Evolutionary conservation across 2,113 vertebrate genomes (phyloP).

Genomic region (Tachysurus fulvidraco): DNA sequence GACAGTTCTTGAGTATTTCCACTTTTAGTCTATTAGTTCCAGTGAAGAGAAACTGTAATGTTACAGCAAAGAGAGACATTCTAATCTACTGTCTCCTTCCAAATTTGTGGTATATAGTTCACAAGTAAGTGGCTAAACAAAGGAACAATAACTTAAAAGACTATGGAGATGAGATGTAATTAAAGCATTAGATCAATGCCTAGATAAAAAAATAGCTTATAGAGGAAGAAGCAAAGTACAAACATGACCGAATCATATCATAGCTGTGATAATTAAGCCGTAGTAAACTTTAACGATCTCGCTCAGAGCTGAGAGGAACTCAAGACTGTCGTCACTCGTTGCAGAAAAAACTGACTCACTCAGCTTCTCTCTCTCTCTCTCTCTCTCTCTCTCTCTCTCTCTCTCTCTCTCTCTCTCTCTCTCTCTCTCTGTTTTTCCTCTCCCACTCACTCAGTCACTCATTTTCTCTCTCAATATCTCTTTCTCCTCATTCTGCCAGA

Average conservation of each 20-base stretch:
- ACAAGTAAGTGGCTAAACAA: not conserved
- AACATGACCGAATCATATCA: not conserved
- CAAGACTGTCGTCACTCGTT: not conserved
- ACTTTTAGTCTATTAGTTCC: not conserved
- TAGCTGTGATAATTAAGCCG: not conserved
- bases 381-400: not conserved
- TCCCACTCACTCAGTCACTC: not conserved
- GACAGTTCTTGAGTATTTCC: not conserved
- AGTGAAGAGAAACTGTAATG: not conserved
- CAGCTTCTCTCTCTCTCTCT: not conserved
- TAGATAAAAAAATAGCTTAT: not conserved
- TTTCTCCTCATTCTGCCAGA: slow-evolving; percentile 19
- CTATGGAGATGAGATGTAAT: not conserved
- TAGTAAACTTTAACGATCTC: slow-evolving; percentile 6
- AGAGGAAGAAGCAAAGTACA: not conserved
- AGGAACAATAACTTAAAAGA: not conserved
- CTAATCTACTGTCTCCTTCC: not conserved
- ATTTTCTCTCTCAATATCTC: slow-evolving; percentile 18
- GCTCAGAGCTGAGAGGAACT: not conserved
- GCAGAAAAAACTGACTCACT: not conserved
- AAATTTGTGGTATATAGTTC: not conserved
- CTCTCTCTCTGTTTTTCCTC: not conserved
- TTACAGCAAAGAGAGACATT: not conserved
- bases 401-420: slow-evolving; percentile 12
- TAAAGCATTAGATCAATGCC: not conserved